These are phyloP conservation scores for Phortica magna DNA, from an alignment of 2,888 invertebrate species.

Conservation along the genomic window DNA sequence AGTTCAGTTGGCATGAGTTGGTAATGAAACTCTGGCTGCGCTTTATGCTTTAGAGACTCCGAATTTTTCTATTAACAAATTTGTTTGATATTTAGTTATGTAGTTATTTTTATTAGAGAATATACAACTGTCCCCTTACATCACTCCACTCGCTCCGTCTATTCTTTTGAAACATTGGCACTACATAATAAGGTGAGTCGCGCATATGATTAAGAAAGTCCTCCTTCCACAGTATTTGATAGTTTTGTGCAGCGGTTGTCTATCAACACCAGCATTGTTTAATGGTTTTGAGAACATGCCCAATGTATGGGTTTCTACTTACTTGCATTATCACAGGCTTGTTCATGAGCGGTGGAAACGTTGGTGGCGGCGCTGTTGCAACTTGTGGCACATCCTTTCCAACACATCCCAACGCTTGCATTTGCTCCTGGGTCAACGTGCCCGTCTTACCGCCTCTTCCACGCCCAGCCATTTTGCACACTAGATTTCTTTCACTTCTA, in stretches of 20 bases:
- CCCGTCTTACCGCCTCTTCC: constrained; percentile 73
- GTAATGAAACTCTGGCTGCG: constrained; percentile 79
- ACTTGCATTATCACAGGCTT: constrained; percentile 80
- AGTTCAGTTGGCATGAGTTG: constrained; percentile 83
- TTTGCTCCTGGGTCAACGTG: constrained; percentile 76
- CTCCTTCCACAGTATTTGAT: constrained; percentile 85
- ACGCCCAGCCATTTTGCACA: constrained; percentile 72
- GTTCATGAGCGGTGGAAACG: constrained; percentile 81
- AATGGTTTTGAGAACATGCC: background rate
- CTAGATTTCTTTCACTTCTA: too few relatives aligned
- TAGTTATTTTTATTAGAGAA: background rate
- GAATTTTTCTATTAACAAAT: constrained; percentile 59
- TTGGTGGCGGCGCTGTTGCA: constrained; percentile 80
- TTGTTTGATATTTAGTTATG: too few relatives aligned
- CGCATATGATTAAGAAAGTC: constrained; percentile 86
- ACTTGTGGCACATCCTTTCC: constrained; percentile 80
- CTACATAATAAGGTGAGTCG: constrained; percentile 80
- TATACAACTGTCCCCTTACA: constrained; percentile 35
- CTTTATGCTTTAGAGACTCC: constrained; percentile 67
- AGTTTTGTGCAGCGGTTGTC: constrained; percentile 82
- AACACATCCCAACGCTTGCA: constrained; percentile 74
- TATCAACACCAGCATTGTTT: constrained; percentile 37
- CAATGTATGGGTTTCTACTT: constrained; percentile 4
- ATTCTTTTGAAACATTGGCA: constrained; percentile 52
- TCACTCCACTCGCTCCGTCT: constrained; percentile 60